phyloP scores from a whole-genome alignment of 2,888 invertebrate genomes.

The Drosophila subquinaria region DNA sequence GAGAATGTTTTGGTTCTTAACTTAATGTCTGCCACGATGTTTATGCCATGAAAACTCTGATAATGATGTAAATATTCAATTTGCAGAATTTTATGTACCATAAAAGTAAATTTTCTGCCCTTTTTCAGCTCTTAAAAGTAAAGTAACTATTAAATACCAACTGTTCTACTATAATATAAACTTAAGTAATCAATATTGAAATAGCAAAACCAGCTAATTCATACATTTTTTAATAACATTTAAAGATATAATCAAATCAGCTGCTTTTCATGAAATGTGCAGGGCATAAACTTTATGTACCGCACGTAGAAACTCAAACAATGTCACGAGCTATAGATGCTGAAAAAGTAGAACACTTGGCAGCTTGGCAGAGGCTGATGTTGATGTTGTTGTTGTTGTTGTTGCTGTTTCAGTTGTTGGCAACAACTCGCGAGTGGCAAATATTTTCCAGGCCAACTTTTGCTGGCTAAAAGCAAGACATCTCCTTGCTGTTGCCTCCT shows the following conservation, averaged over 20 bases:
- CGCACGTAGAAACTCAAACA: constrained; percentile 63
- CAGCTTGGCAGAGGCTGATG: constrained; percentile 48
- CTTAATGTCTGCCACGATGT: constrained; percentile 11
- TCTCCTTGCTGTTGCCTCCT: constrained; percentile 29
- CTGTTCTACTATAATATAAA: too few species aligned
- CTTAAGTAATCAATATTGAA: too few species aligned
- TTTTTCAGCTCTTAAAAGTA: neutral
- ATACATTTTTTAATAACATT: neutral
- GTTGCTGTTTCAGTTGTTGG: constrained; percentile 59
- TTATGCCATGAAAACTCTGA: constrained; percentile 33
- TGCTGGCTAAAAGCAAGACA: constrained; percentile 58
- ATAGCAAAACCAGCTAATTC: neutral
- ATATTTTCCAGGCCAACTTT: constrained; percentile 76
- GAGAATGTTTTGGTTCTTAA: constrained; percentile 36
- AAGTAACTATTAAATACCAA: too few species aligned
- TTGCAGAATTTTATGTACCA: neutral
- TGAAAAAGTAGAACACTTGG: constrained; percentile 74
- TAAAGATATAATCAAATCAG: constrained; percentile 8
- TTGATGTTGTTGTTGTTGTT: constrained; percentile 28
- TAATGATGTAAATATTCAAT: neutral
- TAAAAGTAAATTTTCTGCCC: neutral
- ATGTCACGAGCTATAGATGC: constrained; percentile 82
- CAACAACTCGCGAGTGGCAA: constrained; percentile 70
- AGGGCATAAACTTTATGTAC: constrained; percentile 32
- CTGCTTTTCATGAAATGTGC: constrained; percentile 25